Conservation (phyloP, 2,797 vertebrate genomes). For the Parotocinclus haroldoi region DNA sequence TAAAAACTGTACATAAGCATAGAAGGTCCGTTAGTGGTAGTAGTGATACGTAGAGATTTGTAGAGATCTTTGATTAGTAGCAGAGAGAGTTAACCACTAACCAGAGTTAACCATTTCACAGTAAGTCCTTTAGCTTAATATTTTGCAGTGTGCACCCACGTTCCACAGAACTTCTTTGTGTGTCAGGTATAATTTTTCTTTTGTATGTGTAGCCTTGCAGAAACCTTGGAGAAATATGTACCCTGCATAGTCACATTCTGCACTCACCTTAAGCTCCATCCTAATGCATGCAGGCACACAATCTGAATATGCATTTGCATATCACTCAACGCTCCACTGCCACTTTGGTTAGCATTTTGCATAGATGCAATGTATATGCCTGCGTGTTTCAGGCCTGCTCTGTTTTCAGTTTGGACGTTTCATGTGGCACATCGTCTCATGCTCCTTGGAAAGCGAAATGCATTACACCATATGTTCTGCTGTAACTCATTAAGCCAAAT, state of each 20-base stretch:
- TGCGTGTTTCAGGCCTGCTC: slow-evolving; percentile 42
- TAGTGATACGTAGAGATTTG: no score
- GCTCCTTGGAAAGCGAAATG: slow-evolving; percentile 49
- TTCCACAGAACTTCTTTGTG: no score
- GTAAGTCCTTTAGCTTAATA: no score
- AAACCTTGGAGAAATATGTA: background rate
- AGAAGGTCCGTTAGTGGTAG: no score
- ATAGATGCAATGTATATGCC: slow-evolving; percentile 42
- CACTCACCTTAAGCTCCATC: background rate
- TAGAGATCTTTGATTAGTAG: no score
- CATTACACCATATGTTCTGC: slow-evolving; percentile 56
- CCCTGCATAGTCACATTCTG: no score
- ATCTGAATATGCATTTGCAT: slow-evolving; percentile 2
- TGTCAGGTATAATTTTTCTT: no score
- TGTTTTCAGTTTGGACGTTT: slow-evolving; percentile 57
- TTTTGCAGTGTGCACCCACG: no score
- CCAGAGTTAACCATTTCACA: no score
- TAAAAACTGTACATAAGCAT: no score
- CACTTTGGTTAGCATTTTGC: slow-evolving; percentile 30
- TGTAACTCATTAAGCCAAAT: slow-evolving; percentile 55
- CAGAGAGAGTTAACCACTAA: no score
- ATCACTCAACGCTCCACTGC: slow-evolving; percentile 26
- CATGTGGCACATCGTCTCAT: slow-evolving; percentile 55
- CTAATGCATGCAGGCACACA: slow-evolving; percentile 13
- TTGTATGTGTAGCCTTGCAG: background rate